These are phyloP conservation scores for Lamellibrachia luymesi DNA, from an alignment of 1,140 invertebrate species.

Conservation along the genomic window DNA sequence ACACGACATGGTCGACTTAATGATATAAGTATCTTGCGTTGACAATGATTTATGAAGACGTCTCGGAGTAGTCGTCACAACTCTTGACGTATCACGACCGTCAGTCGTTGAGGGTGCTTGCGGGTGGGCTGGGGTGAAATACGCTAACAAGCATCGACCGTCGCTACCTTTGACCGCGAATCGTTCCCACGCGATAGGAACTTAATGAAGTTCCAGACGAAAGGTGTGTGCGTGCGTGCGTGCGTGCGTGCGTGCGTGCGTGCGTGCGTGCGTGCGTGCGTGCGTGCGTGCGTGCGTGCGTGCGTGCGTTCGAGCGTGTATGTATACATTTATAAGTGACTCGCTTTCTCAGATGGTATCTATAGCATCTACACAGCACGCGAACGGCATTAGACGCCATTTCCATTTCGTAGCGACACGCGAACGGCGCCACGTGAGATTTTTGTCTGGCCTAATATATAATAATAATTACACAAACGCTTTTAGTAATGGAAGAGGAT, in stretches of 20 bases:
- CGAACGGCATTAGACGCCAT: neutral
- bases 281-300: neutral
- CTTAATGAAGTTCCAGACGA: neutral
- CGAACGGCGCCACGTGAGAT: neutral
- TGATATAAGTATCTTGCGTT: neutral
- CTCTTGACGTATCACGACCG: neutral
- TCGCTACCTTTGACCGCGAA: neutral
- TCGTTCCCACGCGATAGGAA: neutral
- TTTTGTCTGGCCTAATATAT: neutral
- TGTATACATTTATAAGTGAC: neutral
- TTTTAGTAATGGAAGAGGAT: no score
- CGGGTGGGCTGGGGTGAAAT: neutral
- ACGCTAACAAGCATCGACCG: neutral
- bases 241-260: neutral
- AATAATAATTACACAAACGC: no score
- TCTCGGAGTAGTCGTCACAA: neutral
- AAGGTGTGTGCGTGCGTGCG: neutral
- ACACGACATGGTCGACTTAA: neutral
- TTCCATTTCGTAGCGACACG: neutral
- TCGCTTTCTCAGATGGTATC: neutral
- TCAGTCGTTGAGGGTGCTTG: neutral
- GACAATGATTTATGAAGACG: constrained; percentile 1
- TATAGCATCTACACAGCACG: neutral
- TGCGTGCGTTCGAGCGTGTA: neutral
- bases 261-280: neutral